Evolutionary conservation across 2,113 vertebrate species (phyloP), one percentile per base, ranked within the genome.

Genomic region (Spermophilus dauricus): DNA sequence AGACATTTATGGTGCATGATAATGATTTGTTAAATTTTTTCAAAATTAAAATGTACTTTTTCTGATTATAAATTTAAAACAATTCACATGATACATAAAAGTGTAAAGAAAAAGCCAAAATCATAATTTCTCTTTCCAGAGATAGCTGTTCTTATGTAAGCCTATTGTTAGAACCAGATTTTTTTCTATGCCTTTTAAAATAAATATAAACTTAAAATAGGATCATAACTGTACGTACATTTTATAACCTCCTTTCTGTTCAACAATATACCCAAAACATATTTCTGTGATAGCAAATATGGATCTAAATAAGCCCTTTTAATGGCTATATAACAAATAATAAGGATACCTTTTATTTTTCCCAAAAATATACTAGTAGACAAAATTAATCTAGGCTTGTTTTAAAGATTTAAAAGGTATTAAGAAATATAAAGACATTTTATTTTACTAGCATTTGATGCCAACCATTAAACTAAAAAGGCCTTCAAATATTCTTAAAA

Each of bases 321-420:
- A 86, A 61, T 88, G 80, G 28, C 81, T 84, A 82, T 9, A 65
- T 92, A 87, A 81, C 90, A 90, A 94, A 56, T 94, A 51, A 85
- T 83, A 92, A 96, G 67, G 45, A 42, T 96, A 4, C 5, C 24
- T 94, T 96, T 95, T 95, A n/a, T 77, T 83, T 89, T 94, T 81
- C 51, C 26, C 78, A 88, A 95, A 93, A 93, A 86, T 77, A 72
- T 78, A 42, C 45, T 95, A 92, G 45, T 80, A 75, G 63, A 80
- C 45, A 81, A 86, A 97, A 65, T 92, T 39, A 94, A 89, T 77
- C 51, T 76, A 48, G 63, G 42, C 67, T 94, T 95, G 3, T 69
- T 34, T 94, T 95, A 95, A 94, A 91, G 18, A 95, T 95, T 91
- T 93, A 78, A 92, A 88, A 86, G 32, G 16, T 48, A 73, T 96